phyloP scores from a whole-genome alignment of 1,140 invertebrate genomes.

The Orussus abietinus region DNA sequence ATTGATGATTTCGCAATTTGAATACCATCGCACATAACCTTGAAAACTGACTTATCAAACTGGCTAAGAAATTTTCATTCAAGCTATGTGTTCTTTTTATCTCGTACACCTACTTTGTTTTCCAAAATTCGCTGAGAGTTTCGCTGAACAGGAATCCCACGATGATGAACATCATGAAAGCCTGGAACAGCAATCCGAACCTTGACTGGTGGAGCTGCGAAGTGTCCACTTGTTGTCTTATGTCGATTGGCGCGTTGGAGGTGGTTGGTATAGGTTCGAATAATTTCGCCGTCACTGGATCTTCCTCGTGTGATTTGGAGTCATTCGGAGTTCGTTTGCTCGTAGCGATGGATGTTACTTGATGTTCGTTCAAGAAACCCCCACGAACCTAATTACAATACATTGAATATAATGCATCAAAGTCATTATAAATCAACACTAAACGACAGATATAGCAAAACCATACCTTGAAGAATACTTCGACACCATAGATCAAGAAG shows the following conservation, averaged over 20 bases:
- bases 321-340: constrained; percentile 39
- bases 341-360: constrained; percentile 57
- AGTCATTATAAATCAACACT: not conserved
- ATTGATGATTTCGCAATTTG: no score
- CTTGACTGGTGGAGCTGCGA: constrained; percentile 90
- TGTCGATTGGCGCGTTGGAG: constrained; percentile 23
- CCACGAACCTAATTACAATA: constrained; percentile 56
- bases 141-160: constrained; percentile 86
- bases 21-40: no score
- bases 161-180: constrained; percentile 78
- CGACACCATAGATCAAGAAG: constrained; percentile 91
- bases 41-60: no score
- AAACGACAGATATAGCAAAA: constrained; percentile 2
- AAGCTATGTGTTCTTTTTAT: no score
- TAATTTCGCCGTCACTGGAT: constrained; percentile 44
- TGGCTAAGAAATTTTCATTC: no score
- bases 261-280: constrained; percentile 45
- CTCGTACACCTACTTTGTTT: constrained; percentile 79
- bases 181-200: constrained; percentile 82
- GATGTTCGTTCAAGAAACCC: constrained; percentile 60
- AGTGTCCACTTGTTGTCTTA: constrained; percentile 64
- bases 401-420: constrained; percentile 1
- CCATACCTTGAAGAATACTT: constrained; percentile 89
- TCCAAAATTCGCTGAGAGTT: constrained; percentile 88
- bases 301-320: constrained; percentile 32